Base-by-base conservation (phyloP, 2,113 vertebrate species). In the Percina caprodes region DNA sequence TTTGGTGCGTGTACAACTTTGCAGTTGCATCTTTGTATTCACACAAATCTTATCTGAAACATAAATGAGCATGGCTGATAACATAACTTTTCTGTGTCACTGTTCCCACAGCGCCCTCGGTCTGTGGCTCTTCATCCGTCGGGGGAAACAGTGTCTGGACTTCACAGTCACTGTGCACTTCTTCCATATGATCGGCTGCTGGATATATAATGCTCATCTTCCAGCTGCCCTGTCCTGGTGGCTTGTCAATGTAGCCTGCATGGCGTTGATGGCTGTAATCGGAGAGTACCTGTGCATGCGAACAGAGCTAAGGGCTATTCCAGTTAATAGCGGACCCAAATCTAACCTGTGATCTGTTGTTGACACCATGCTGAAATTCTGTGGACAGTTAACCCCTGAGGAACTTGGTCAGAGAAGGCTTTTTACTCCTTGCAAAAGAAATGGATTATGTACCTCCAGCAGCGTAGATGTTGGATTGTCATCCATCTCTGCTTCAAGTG, bases 261-360 rank as follows among this genome's bases (percentile, higher is more conserved):
- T 98, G 5, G 97, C 97, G 0, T 91, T 99, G 85, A 99, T 99
- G 97, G 97, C 98, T 5, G 98, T 99, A 1, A 98, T 97, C 4
- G 98, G 98, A 60, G 98, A 99, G 91, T 99, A 99, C 94, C 89
- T 99, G 92, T 99, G 98, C 91, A 99, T 99, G 98, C 95, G 97
- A 93, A 99, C 97, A 92, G 98, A 99, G 92, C 97, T 99, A 66
- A 93, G 97, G 77, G 98, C 99, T 70, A 99, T 99, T 79, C 98
- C 98, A 8, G 97, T 99, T 92, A 98, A 95, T 85, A 97, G 92
- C 21, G 96, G 96, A 80, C 97, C 98, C 73, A 99, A 99, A 80
- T 98, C 97, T 79, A 99, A 95, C 23, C 96, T 99, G 71, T 96
- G 92, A 96, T 79, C 46, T 60, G n/a, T 65, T 61, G 14, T 49